Evolutionary conservation across 2,888 invertebrate genomes (phyloP).

Genomic region (Mythimna lalbum): DNA sequence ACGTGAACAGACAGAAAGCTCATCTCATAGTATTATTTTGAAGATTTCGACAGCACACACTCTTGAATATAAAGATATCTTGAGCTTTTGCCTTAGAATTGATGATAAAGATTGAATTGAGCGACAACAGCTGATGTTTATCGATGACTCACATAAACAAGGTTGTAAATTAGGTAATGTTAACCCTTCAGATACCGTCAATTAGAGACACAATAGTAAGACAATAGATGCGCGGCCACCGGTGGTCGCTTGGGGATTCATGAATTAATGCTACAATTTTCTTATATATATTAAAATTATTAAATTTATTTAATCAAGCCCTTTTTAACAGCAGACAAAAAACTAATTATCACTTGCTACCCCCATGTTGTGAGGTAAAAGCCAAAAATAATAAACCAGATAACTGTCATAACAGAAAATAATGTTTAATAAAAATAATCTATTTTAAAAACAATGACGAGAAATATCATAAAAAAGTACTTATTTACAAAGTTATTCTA

Average conservation of each 20-base stretch:
- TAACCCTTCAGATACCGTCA: too few species aligned
- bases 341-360: conserved; percentile 6
- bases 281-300: neutral
- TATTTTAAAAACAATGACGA: neutral
- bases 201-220: too few species aligned
- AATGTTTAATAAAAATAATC: neutral
- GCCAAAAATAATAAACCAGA: neutral
- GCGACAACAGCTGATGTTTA: neutral
- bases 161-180: neutral
- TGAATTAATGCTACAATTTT: too few species aligned
- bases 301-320: neutral
- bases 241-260: too few species aligned
- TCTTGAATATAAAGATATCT: too few species aligned
- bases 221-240: too few species aligned
- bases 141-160: neutral
- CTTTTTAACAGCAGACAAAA: neutral
- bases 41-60: neutral
- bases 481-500: conserved; percentile 42
- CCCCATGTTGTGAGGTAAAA: conserved; percentile 14
- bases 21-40: neutral
- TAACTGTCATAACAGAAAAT: neutral
- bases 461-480: neutral
- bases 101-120: neutral
- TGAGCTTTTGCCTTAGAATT: neutral
- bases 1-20: neutral